phyloP scores from a whole-genome alignment of 2,113 vertebrate species.

The Poeciliopsis occidentalis region DNA sequence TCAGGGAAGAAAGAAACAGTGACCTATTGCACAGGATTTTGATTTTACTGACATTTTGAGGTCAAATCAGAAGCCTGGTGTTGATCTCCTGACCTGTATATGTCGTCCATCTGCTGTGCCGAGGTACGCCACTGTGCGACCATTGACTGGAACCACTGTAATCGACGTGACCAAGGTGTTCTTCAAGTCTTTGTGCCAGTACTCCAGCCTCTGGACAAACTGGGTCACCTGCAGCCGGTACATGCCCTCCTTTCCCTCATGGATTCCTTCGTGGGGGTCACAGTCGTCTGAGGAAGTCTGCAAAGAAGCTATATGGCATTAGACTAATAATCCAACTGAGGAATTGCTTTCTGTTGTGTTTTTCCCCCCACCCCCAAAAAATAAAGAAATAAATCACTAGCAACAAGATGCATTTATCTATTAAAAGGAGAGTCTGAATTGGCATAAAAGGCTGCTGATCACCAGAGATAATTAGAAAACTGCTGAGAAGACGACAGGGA shows the following conservation, averaged over 20 bases:
- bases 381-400: background rate
- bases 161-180: slow-evolving; percentile 90
- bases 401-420: background rate
- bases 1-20: background rate
- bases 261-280: slow-evolving; percentile 81
- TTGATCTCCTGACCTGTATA: slow-evolving; percentile 85
- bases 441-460: background rate
- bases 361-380: too few species aligned
- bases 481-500: background rate
- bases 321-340: background rate
- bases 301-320: slow-evolving; percentile 63
- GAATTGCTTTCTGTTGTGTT: background rate
- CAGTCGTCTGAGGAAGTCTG: slow-evolving; percentile 91
- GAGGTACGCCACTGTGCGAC: slow-evolving; percentile 89
- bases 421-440: background rate
- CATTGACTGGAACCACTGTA: slow-evolving; percentile 82
- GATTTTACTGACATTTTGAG: slow-evolving; percentile 5
- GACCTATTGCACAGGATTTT: slow-evolving; percentile 26
- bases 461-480: background rate
- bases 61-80: slow-evolving; percentile 18
- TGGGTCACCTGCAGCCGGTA: slow-evolving; percentile 92
- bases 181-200: slow-evolving; percentile 89
- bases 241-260: slow-evolving; percentile 76
- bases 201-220: slow-evolving; percentile 88
- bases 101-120: slow-evolving; percentile 91